Percentiles rank a stretch among this genome's conserved stretches.
These are phyloP conservation scores for Enteromius treurensis DNA, from an alignment of 2,797 vertebrate species.

Conservation along the genomic window DNA sequence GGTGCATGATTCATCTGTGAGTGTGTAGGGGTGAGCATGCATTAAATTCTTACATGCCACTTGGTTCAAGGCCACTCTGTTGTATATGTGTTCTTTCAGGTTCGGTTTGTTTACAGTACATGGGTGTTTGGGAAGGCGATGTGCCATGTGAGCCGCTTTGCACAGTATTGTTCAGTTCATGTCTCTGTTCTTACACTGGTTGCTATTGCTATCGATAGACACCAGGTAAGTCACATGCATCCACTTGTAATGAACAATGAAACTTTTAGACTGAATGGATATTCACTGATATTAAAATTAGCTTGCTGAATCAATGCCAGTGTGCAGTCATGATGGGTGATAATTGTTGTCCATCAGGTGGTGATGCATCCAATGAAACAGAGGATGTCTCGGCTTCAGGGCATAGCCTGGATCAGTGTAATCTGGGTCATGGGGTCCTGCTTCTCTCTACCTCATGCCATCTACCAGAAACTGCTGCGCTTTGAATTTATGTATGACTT, in stretches of 20 bases:
- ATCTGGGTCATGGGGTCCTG: constrained; percentile 85
- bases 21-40: neutral
- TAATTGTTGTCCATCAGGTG: constrained; percentile 68
- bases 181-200: constrained; percentile 80
- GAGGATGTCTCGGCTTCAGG: constrained; percentile 77
- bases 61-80: neutral
- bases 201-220: constrained; percentile 79
- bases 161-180: constrained; percentile 82
- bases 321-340: neutral
- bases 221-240: constrained; percentile 70
- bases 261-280: neutral
- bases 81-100: constrained; percentile 64
- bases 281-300: neutral
- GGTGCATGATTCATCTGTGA: neutral
- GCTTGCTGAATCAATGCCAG: neutral
- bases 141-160: constrained; percentile 81
- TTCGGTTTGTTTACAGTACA: constrained; percentile 80
- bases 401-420: constrained; percentile 72
- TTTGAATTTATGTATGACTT: constrained; percentile 82
- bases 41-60: neutral
- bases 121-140: constrained; percentile 81
- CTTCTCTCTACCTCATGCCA: constrained; percentile 85
- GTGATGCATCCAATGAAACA: constrained; percentile 84
- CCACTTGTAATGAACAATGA: neutral
- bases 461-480: constrained; percentile 84